Evolutionary conservation across 2,888 invertebrate genomes (phyloP), one percentile per base, ranked within the genome.

Genomic region (Rosalia funebris): DNA sequence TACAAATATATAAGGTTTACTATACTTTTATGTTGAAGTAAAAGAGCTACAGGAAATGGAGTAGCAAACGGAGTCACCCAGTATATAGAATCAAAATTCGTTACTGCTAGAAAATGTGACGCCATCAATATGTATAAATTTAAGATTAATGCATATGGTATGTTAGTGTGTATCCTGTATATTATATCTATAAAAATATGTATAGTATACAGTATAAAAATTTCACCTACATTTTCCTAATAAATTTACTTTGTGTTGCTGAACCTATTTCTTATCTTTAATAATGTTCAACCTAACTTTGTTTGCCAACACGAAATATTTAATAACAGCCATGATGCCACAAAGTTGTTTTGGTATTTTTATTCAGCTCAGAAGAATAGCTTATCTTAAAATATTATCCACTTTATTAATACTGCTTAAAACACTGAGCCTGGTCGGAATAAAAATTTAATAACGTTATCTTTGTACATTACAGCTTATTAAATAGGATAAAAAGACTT

Each of bases 321-420:
- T 44, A 44, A 44, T 44, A 44, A 44, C 44, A 19, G 9, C 41
- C 16, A 17, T 25, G 44, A 20, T 25, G 44, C 12, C 20, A 14
- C 44, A 25, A 25, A 19, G 20, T 44, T 25, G 44, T 44, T 44
- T 44, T 44, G 20, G 44, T 44, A 44, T 44, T 44, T 44, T 44
- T 44, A 44, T 44, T 44, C 7, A 19, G 12, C 44, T 25, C 41
- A 19, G 20, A 20, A 44, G 20, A 44, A 44, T 1, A 25, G 44
- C 44, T 25, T 44, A 44, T 44, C 44, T 44, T 44, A 44, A 44
- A 19, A 44, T 20, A 44, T 44, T 25, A 44, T 11, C 19, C 25
- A 44, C 9, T 44, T 44, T 44, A 44, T 44, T 44, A 44, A 44
- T 25, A 12, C 9, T 12, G 15, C 20, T 25, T 44, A 12, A 11